Percentiles rank a stretch among this genome's conserved stretches.
These are phyloP conservation scores for Drosophila micromelanica DNA, from an alignment of 1,140 invertebrate species.

Conservation along the genomic window DNA sequence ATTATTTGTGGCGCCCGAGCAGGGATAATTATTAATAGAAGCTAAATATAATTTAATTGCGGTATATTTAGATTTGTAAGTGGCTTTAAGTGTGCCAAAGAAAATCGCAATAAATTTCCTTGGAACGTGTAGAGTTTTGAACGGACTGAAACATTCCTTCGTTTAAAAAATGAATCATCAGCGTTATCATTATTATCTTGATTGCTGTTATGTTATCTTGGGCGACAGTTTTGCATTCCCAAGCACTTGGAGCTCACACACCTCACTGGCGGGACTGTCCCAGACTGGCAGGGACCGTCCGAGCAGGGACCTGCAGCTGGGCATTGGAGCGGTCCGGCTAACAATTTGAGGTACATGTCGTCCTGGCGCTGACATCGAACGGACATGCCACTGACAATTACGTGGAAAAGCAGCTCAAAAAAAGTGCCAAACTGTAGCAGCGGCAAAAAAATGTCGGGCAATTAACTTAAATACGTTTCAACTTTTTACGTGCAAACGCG, in stretches of 20 bases:
- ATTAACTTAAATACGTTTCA: constrained; percentile 72
- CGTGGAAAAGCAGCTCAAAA: constrained; percentile 46
- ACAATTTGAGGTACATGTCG: constrained; percentile 63
- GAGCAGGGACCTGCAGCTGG: constrained; percentile 11
- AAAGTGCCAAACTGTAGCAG: constrained; percentile 38
- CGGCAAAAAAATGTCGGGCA: constrained; percentile 56
- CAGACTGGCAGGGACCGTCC: neutral
- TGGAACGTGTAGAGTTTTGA: constrained; percentile 11
- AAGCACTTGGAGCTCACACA: constrained; percentile 48
- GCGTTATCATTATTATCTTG: neutral
- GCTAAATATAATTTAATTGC: too few relatives aligned
- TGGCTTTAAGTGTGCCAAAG: neutral
- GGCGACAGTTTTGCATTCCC: constrained; percentile 65
- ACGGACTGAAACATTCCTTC: constrained; percentile 1
- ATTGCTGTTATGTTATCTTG: constrained; percentile 22
- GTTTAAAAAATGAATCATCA: constrained; percentile 24
- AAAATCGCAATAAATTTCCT: constrained; percentile 1
- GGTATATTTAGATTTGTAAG: neutral
- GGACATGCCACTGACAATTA: constrained; percentile 80
- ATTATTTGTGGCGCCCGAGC: neutral
- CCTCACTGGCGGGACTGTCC: constrained; percentile 42
- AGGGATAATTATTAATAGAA: neutral
- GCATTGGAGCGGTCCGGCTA: constrained; percentile 45
- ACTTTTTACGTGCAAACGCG: constrained; percentile 39
- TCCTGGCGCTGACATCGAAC: constrained; percentile 66